Evolutionary conservation across 1,140 invertebrate species (phyloP), one percentile per base, ranked within the genome.

Genomic region (Coelopa frigida): DNA sequence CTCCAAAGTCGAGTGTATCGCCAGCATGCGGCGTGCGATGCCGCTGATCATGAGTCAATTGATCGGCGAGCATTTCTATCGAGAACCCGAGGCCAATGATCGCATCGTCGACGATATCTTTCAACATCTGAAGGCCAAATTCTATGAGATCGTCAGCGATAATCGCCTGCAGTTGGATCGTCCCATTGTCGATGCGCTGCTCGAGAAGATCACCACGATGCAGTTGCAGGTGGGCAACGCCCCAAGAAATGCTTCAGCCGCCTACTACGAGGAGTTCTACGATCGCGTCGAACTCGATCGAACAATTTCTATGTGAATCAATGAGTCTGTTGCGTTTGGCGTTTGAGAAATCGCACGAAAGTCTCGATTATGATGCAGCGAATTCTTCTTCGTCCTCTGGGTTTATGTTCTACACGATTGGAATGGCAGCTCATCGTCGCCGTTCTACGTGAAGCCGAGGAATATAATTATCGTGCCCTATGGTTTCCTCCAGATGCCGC

Each of bases 261-360:
- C 44, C 3, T 49, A 32, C 3, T 52, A 59, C 1, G 54, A 61
- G 27, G 44, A 50, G 5, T 61, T 61, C 32, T 53, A 66, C 8
- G 50, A 50, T 10, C 23, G 38, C 0, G 36, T 66, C 1, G 46
- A 59, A 21, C 35, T 66, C 4, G 53, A 49, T 32, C 54, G 2
- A 56, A 61, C 8, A 59, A 51, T 14, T 67, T 67, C 26, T 67
- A 67, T 39, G 60, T 33, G 3, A 67, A 67, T 47, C 62, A 66
- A 20, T 66, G 37, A 43, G 52, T 5, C 5, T 66, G 39, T 29
- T 66, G 15, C 52, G 62, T 0, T 43, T 55, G 5, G 55, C 50
- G 1, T 61, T 62, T 1, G 58, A 58, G 27, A 54, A 45, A 32
- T 62, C 46, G 22, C 55, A 62, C 31, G 37, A 53, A 3, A 40